Percentiles rank a stretch among this genome's conserved stretches.
Conservation (phyloP, 2,113 vertebrate genomes). For the Rhineura floridana region DNA sequence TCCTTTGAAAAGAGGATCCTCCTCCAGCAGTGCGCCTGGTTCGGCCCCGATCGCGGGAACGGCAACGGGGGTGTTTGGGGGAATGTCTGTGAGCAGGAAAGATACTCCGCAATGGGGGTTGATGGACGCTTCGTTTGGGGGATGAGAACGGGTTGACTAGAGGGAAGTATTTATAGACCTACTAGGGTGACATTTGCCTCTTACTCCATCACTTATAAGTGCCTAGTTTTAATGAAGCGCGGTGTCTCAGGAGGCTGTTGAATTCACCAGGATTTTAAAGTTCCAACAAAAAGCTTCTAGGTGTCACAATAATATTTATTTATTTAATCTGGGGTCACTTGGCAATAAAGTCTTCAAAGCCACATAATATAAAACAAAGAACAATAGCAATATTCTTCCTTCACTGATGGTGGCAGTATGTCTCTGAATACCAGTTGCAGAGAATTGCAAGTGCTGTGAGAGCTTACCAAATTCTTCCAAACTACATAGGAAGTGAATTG, state of each 20-base stretch:
- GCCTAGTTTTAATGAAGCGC: background rate
- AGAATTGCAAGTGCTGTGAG: too few species aligned
- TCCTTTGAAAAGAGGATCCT: background rate
- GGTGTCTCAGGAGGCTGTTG: background rate
- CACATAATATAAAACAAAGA: background rate
- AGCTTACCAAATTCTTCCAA: too few species aligned
- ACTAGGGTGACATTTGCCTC: background rate
- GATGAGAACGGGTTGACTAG: background rate
- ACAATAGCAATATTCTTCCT: background rate
- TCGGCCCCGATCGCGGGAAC: background rate
- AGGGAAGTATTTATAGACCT: background rate
- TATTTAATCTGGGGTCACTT: background rate
- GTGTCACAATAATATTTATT: background rate
- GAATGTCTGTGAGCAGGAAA: slow-evolving; percentile 11
- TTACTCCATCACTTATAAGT: background rate
- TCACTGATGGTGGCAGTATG: background rate
- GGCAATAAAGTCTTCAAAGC: background rate
- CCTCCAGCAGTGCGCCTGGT: background rate
- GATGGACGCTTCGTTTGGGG: background rate
- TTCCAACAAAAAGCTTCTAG: background rate
- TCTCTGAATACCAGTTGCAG: too few species aligned
- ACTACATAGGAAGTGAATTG: too few species aligned
- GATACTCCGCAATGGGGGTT: background rate
- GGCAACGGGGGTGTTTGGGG: background rate
- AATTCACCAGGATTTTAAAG: background rate